A percentile compares a stretch with the other conserved stretches of the same genome.
Evolutionary conservation across 2,797 vertebrate genomes (phyloP).

Genomic region (Paguma larvata): DNA sequence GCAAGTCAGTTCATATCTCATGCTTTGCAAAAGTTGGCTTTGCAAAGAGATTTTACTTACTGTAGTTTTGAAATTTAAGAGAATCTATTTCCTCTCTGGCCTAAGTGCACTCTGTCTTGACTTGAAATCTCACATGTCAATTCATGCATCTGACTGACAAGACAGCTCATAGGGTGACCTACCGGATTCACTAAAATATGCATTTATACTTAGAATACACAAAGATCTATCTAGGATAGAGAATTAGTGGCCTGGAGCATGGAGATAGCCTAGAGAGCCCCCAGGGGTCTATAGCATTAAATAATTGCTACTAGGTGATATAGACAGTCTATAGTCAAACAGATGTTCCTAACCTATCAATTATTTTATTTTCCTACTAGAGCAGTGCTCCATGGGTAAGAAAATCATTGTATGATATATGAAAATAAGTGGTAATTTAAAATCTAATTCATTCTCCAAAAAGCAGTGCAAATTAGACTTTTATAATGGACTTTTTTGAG

Average conservation of each 20-base stretch:
- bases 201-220: neutral
- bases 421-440: slow-evolving; percentile 11
- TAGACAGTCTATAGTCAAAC: neutral
- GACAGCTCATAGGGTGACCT: neutral
- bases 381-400: neutral
- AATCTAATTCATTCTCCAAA: neutral
- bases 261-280: neutral
- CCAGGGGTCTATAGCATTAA: neutral
- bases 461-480: neutral
- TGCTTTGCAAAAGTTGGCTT: slow-evolving; percentile 38
- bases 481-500: neutral
- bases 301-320: neutral
- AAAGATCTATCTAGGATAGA: neutral
- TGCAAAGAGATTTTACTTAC: neutral
- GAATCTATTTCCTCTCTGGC: neutral
- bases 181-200: neutral
- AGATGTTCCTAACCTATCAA: neutral
- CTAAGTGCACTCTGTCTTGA: neutral
- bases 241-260: neutral
- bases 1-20: neutral
- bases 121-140: slow-evolving; percentile 16
- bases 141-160: neutral
- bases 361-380: neutral
- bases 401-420: neutral
- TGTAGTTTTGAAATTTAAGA: neutral